Evolutionary conservation across 2,113 vertebrate species (phyloP).

Genomic region (Ciconia stormi): DNA sequence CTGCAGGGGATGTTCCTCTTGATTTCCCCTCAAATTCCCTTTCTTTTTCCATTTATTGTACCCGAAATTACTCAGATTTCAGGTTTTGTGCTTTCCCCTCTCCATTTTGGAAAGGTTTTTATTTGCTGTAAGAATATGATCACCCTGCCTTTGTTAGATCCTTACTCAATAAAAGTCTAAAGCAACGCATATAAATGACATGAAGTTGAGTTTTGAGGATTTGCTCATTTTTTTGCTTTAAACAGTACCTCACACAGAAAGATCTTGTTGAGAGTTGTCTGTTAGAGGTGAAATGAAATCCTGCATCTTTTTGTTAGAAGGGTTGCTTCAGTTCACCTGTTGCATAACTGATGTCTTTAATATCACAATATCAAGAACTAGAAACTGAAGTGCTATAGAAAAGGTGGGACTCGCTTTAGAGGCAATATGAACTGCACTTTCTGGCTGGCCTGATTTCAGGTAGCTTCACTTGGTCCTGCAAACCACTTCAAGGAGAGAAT

Average conservation of each 20-base stretch:
- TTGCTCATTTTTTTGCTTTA: neutral
- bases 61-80: neutral
- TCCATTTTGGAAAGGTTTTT: neutral
- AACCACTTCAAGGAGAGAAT: neutral
- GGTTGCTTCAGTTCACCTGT: neutral
- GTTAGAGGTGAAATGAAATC: neutral
- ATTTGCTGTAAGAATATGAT: neutral
- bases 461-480: neutral
- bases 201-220: neutral
- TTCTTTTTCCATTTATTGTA: neutral
- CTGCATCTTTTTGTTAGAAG: neutral
- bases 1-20: neutral
- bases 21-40: neutral
- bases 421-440: neutral
- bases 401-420: neutral
- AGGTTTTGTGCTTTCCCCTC: neutral
- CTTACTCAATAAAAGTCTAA: neutral
- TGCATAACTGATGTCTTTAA: neutral
- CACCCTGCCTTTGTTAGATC: neutral
- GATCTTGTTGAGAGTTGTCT: neutral
- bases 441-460: neutral
- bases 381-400: neutral
- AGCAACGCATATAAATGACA: neutral
- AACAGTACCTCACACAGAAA: neutral
- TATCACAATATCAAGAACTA: neutral